A percentile compares a stretch with the other conserved stretches of the same genome.
phyloP scores from a whole-genome alignment of 2,888 invertebrate species.

The Homarus gammarus region DNA sequence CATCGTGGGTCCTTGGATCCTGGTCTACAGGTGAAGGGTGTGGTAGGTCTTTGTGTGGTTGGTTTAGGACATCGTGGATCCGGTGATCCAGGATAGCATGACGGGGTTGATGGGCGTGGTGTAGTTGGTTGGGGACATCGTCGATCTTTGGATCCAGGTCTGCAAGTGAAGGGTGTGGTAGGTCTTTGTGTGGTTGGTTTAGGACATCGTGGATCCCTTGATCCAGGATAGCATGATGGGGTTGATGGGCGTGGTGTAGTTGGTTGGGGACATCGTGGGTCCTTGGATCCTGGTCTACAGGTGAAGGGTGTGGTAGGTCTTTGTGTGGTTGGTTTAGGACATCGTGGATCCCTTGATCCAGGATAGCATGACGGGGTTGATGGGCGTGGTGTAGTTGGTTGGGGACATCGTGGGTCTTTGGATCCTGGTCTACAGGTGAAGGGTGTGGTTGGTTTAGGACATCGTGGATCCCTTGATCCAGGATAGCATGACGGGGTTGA shows the following conservation, averaged over 20 bases:
- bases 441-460: conserved; percentile 42
- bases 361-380: conserved; percentile 76
- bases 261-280: conserved; percentile 10
- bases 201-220: no score
- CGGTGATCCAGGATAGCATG: background rate
- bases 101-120: no score
- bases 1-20: conserved; percentile 36
- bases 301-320: conserved; percentile 1
- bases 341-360: conserved; percentile 76
- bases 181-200: conserved; percentile 41
- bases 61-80: conserved; percentile 34
- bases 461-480: conserved; percentile 65
- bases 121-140: no score
- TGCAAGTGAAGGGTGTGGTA: no score
- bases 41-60: conserved; percentile 14
- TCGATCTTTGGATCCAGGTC: no score
- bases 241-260: no score
- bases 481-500: conserved; percentile 63
- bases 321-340: conserved; percentile 15
- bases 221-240: no score
- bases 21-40: background rate
- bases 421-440: conserved; percentile 77
- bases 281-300: conserved; percentile 23
- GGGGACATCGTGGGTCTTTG: conserved; percentile 77
- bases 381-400: conserved; percentile 74